Percentiles rank a stretch among this genome's conserved stretches.
These are phyloP conservation scores for Chaetura pelagica DNA, from an alignment of 2,113 vertebrate species.

Conservation along the genomic window DNA sequence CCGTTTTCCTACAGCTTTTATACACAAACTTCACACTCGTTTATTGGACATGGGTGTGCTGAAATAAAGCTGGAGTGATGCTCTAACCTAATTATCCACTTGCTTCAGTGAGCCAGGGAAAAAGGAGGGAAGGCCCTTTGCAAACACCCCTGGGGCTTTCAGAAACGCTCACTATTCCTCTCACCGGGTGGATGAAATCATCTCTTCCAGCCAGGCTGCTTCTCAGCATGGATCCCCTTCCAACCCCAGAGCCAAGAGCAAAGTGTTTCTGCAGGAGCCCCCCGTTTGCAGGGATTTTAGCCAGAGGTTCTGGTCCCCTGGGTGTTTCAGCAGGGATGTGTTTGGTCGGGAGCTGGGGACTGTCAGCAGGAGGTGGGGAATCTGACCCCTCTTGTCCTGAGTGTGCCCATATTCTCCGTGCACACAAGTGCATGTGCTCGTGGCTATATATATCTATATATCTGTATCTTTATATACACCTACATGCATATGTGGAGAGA, in stretches of 20 bases:
- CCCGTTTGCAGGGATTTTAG: neutral
- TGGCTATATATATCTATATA: neutral
- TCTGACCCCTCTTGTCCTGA: neutral
- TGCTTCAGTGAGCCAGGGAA: neutral
- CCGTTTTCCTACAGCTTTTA: constrained; percentile 18
- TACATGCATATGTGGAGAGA: rapidly evolving
- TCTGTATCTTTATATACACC: neutral
- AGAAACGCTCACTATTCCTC: neutral
- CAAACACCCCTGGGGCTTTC: neutral
- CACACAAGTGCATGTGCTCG: neutral
- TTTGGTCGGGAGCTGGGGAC: neutral
- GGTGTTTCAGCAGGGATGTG: neutral
- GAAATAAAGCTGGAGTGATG: neutral
- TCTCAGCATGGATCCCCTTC: neutral
- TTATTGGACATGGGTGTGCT: constrained; percentile 3
- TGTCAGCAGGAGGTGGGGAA: neutral
- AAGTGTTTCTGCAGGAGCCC: neutral
- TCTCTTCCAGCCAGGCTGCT: neutral
- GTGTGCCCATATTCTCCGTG: neutral
- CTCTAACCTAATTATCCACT: neutral
- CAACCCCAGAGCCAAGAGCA: neutral
- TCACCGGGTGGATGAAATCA: neutral
- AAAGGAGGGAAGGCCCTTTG: neutral
- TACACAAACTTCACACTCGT: neutral
- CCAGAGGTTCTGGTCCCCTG: neutral